These are phyloP conservation scores for Heliangelus exortis DNA, from an alignment of 2,797 vertebrate genomes.

Conservation along the genomic window DNA sequence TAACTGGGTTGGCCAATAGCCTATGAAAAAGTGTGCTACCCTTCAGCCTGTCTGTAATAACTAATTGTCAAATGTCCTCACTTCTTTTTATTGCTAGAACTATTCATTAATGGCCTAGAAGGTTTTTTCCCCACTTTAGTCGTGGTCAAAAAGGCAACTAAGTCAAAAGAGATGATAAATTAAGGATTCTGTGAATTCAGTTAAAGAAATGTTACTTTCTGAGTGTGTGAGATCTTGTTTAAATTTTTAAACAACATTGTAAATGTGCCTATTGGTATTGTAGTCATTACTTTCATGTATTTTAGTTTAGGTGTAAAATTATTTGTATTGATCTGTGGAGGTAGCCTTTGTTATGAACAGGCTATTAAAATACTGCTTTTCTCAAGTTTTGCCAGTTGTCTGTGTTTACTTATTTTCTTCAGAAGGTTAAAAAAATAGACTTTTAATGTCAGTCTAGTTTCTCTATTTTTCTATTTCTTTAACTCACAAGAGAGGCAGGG, in stretches of 20 bases:
- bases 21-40: background rate
- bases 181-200: background rate
- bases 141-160: background rate
- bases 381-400: background rate
- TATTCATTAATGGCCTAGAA: background rate
- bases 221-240: background rate
- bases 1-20: background rate
- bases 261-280: background rate
- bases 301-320: background rate
- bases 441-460: background rate
- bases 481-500: background rate
- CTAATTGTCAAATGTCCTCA: background rate
- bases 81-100: background rate
- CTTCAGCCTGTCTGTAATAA: background rate
- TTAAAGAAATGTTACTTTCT: background rate
- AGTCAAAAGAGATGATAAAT: background rate
- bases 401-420: background rate
- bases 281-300: background rate
- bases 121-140: background rate
- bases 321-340: background rate
- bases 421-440: background rate
- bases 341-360: background rate
- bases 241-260: background rate
- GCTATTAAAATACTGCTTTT: background rate
- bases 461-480: slow-evolving; percentile 4